Percentiles rank a stretch among this genome's conserved stretches.
Evolutionary conservation across 2,113 vertebrate species (phyloP).

Genomic region (Protobothrops flavoviridis): DNA sequence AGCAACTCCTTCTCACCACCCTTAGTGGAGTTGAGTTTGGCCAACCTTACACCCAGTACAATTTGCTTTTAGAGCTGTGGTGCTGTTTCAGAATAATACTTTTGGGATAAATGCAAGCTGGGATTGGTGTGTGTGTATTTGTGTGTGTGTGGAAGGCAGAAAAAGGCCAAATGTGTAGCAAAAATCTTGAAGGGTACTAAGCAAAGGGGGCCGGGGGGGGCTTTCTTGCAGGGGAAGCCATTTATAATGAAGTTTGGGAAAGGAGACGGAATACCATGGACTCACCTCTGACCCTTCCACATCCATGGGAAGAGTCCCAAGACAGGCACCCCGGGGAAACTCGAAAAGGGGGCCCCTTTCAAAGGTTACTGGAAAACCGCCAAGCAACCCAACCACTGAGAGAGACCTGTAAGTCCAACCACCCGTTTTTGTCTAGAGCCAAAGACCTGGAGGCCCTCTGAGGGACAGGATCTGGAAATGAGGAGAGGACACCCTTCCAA

Average conservation of each 20-base stretch:
- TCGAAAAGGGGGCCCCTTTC: not conserved
- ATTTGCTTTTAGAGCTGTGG: not conserved
- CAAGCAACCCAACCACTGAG: not conserved
- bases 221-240: not conserved
- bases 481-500: slow-evolving; percentile 13
- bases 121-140: not conserved
- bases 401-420: not conserved
- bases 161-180: not conserved
- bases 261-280: not conserved
- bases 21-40: slow-evolving; percentile 20
- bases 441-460: slow-evolving; percentile 11
- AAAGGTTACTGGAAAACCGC: not conserved
- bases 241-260: not conserved
- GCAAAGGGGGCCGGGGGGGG: not conserved
- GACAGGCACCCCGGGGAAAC: not conserved
- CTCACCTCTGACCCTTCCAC: not conserved
- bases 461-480: slow-evolving; percentile 19
- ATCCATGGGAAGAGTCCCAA: not conserved
- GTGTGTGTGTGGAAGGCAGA: not conserved
- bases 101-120: not conserved
- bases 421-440: not conserved
- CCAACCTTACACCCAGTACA: not conserved
- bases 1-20: slow-evolving; percentile 7
- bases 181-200: not conserved
- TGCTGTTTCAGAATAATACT: slow-evolving; percentile 4